A percentile compares a stretch with the other conserved stretches of the same genome.
Conservation (phyloP, 2,113 vertebrate genomes). For the Colistium nudipinnis region DNA sequence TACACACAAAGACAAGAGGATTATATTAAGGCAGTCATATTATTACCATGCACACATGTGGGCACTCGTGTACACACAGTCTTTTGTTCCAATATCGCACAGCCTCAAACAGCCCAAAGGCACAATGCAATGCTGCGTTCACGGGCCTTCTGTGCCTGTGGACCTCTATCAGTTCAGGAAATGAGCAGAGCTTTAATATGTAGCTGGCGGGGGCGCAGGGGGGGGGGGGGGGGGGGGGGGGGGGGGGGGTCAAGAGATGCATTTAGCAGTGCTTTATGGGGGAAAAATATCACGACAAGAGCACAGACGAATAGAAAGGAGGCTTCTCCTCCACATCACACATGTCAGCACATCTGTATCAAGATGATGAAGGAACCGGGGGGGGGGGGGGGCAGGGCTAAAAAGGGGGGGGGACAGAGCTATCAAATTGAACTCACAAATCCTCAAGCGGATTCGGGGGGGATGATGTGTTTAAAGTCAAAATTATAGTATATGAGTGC, state of each 20-base stretch:
- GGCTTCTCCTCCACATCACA: slow-evolving; percentile 13
- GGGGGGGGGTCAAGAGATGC: slow-evolving; percentile 11
- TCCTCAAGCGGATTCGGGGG: too few relatives aligned
- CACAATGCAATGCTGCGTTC: slow-evolving; percentile 11
- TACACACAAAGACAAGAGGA: background rate
- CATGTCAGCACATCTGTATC: background rate
- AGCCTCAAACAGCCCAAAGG: background rate
- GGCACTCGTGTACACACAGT: background rate
- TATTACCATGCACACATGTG: background rate
- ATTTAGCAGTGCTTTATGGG: background rate
- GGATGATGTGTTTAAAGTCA: background rate
- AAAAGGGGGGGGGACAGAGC: too few relatives aligned
- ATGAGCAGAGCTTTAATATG: slow-evolving; percentile 15
- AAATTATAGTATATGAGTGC: background rate
- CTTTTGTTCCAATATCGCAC: background rate
- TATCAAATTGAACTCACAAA: too few relatives aligned
- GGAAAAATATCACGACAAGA: slow-evolving; percentile 19
- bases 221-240: too few relatives aligned
- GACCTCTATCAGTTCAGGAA: slow-evolving; percentile 5
- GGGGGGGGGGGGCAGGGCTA: too few relatives aligned
- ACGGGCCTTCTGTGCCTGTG: slow-evolving; percentile 13
- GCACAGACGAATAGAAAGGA: slow-evolving; percentile 23
- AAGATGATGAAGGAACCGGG: background rate
- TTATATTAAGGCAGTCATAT: background rate
- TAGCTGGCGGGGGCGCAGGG: too few relatives aligned